Percentiles rank a stretch among this genome's conserved stretches.
These are phyloP conservation scores for Ellobius talpinus DNA, from an alignment of 2,113 vertebrate species.

Conservation along the genomic window DNA sequence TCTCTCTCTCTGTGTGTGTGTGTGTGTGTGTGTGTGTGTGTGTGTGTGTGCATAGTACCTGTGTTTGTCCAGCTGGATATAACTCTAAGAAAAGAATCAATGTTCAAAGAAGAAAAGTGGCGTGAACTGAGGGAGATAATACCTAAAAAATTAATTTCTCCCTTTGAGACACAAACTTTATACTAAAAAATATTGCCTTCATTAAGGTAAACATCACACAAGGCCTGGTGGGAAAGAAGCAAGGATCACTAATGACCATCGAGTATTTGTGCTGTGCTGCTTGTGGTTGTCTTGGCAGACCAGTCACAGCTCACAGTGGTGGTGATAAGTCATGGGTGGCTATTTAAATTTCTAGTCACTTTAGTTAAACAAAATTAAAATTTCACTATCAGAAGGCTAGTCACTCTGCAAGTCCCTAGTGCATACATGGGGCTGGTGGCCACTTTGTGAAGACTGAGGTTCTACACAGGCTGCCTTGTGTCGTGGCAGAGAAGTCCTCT, in stretches of 20 bases:
- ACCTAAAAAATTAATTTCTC: background rate
- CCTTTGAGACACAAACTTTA: conserved; percentile 4
- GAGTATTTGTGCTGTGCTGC: background rate
- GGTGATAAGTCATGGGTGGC: background rate
- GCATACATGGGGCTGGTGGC: background rate
- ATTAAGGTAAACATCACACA: conserved; percentile 2
- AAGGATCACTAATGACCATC: background rate
- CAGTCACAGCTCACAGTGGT: background rate
- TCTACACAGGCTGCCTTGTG: background rate
- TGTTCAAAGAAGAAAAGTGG: background rate
- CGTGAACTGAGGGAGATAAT: background rate
- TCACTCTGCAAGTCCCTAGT: background rate
- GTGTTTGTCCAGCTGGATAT: background rate
- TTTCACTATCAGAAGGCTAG: background rate
- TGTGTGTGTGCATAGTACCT: too few relatives aligned
- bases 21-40: background rate
- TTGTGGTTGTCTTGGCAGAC: background rate
- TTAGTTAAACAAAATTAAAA: conserved; percentile 17
- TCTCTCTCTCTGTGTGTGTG: background rate
- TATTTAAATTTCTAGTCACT: conserved; percentile 21
- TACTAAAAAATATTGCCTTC: background rate
- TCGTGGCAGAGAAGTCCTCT: background rate
- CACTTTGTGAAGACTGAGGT: background rate
- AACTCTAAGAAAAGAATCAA: background rate
- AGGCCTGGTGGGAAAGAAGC: background rate